Base-by-base conservation (phyloP, 2,113 vertebrate species). In the Columba livia region DNA sequence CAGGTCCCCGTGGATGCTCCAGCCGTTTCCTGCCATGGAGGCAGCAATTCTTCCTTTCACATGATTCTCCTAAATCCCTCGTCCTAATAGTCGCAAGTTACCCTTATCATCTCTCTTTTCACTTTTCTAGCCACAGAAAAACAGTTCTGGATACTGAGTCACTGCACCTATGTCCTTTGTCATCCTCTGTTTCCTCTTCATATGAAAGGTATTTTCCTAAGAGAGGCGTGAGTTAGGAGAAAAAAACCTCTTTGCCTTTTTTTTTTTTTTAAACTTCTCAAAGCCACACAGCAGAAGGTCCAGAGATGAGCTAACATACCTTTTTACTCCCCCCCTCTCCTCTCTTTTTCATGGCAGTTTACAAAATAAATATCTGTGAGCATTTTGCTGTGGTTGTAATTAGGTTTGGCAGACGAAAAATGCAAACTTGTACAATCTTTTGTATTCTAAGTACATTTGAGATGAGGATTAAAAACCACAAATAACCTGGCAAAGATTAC, bases 1-100 rank as follows among this genome's bases (percentile, higher is more conserved):
- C 48, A 89, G 89, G 82, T 61, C 85, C 74, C 6, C 0, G 47
- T 79, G 70, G 3, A 2, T 36, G 32, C 65, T 90, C 67, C 34
- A 93, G 89, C 54, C 78, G 47, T 44, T 97, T 97, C 96, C 96
- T 94, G 73, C 15, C n/a, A 9, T 14, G 58, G 89, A 88, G 40
- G 85, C 1, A 0, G 69, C 88, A 90, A 88, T 85, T 85, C 85
- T 79, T 71, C 66, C 71, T 90, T 90, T 94, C 93, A 70, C 31
- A n/a, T 23, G 64, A 89, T 94, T 79, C 85, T 88, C 74, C 87
- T 72, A 81, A 93, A 90, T 65, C 89, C 20, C 89, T 79, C 42
- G 69, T 83, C 84, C 69, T 9, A 85, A 67, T 72, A 79, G 47
- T 56, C 65, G 13, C 51, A 51, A 64, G 53, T 57, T 36, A 81